These are phyloP conservation scores for Manis crassicaudata DNA, from an alignment of 2,797 vertebrate species.

Conservation along the genomic window DNA sequence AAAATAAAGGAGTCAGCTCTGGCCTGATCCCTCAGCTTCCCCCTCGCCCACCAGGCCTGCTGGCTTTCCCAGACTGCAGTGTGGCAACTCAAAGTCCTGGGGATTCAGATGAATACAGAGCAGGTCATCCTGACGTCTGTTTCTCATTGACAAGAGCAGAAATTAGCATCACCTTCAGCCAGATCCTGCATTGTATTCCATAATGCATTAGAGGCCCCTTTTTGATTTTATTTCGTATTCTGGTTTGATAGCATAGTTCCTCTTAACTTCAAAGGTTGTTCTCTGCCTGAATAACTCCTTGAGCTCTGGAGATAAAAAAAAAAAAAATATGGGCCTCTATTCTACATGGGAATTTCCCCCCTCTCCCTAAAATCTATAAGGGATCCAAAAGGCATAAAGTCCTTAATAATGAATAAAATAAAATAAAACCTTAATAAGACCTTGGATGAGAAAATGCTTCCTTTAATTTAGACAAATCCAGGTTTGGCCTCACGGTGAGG, in stretches of 20 bases:
- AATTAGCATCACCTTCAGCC: constrained; percentile 54
- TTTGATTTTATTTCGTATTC: constrained; percentile 24
- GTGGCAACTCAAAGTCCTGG: background rate
- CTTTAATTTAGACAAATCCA: background rate
- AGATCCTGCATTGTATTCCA: background rate
- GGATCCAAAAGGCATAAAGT: background rate
- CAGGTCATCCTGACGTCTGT: background rate
- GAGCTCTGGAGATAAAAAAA: background rate
- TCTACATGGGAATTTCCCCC: background rate
- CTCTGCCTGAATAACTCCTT: constrained; percentile 4
- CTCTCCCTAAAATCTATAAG: background rate
- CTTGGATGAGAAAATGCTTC: background rate
- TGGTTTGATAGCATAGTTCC: background rate
- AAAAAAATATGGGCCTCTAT: background rate
- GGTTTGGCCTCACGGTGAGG: background rate
- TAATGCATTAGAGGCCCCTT: constrained; percentile 38
- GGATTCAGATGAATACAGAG: background rate
- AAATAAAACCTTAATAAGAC: background rate
- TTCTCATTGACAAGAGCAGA: constrained; percentile 65
- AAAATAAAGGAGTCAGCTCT: constrained; percentile 55
- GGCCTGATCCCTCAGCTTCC: background rate
- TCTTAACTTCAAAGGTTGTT: constrained; percentile 47
- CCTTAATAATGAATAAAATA: background rate
- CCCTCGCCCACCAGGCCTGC: background rate
- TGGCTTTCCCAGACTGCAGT: background rate